Conservation (phyloP, 1,140 invertebrate genomes). For the Drosophila erecta region DNA sequence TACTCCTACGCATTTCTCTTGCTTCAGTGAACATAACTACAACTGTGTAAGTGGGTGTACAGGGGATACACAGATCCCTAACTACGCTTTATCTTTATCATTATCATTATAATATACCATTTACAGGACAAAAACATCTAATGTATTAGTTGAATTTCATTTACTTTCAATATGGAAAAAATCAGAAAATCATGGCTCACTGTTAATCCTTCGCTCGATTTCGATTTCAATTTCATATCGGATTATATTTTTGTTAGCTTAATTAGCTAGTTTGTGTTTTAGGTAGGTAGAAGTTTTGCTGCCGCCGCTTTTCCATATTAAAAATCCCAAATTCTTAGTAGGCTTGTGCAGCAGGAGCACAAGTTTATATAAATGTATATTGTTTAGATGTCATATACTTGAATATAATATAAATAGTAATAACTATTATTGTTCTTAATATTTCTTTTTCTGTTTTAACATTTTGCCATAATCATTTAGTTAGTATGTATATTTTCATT, state of each 20-base stretch:
- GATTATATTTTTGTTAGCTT: slow-evolving; percentile 18
- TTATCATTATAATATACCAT: slow-evolving; percentile 70
- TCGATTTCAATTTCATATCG: not conserved
- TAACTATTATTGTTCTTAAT: slow-evolving; percentile 85
- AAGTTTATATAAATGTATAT: slow-evolving; percentile 63
- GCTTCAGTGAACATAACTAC: slow-evolving; percentile 74
- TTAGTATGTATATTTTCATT: slow-evolving; percentile 76
- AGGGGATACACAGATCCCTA: slow-evolving; percentile 61
- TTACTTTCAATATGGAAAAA: slow-evolving; percentile 72
- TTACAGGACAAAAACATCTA: slow-evolving; percentile 84
- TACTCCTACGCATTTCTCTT: slow-evolving; percentile 30
- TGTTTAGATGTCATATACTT: slow-evolving; percentile 75
- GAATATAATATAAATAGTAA: slow-evolving; percentile 84
- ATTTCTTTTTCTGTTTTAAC: slow-evolving; percentile 72
- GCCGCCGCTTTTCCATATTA: slow-evolving; percentile 40
- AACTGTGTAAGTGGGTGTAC: slow-evolving; percentile 63
- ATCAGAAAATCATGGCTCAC: slow-evolving; percentile 64
- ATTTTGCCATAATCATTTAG: slow-evolving; percentile 68
- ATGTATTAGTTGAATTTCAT: slow-evolving; percentile 70
- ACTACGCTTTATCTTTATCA: slow-evolving; percentile 65
- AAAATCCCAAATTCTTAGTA: slow-evolving; percentile 64
- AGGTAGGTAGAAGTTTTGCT: slow-evolving; percentile 35
- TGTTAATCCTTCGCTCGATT: slow-evolving; percentile 10
- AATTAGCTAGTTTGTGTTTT: slow-evolving; percentile 29
- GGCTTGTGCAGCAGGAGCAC: slow-evolving; percentile 63